These are phyloP conservation scores for Vimba vimba DNA, from an alignment of 2,113 vertebrate genomes.

Conservation along the genomic window DNA sequence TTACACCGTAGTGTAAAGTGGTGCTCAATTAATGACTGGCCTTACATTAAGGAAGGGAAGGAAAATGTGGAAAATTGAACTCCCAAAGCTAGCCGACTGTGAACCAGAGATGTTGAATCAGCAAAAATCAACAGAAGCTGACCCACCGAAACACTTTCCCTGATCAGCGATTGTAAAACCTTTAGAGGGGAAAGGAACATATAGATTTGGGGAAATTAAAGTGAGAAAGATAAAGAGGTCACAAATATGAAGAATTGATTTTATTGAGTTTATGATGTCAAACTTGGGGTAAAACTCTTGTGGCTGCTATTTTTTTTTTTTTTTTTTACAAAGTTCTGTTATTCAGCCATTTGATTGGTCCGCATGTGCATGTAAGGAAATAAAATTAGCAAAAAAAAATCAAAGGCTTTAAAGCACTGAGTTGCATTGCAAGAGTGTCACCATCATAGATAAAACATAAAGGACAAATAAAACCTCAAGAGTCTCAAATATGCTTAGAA, in stretches of 20 bases:
- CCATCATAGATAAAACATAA: not conserved
- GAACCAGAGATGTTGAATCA: slow-evolving; percentile 72
- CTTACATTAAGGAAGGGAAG: slow-evolving; percentile 73
- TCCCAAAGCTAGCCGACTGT: slow-evolving; percentile 72
- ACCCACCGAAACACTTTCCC: slow-evolving; percentile 50
- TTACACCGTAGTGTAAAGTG: slow-evolving; percentile 69
- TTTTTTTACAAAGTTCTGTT: too few relatives aligned
- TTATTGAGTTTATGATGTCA: not conserved
- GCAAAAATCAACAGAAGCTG: slow-evolving; percentile 59
- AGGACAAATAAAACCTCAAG: too few relatives aligned
- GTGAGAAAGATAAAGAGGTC: not conserved
- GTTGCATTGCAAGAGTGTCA: not conserved
- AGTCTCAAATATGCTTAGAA: too few relatives aligned
- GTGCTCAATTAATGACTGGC: slow-evolving; percentile 76
- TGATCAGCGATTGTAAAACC: slow-evolving; percentile 44
- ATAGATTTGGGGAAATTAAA: not conserved
- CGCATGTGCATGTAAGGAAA: not conserved
- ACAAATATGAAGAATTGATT: not conserved
- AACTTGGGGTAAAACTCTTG: not conserved
- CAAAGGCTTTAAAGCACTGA: not conserved
- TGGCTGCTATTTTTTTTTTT: not conserved
- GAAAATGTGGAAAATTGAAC: slow-evolving; percentile 70
- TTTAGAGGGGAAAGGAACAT: not conserved
- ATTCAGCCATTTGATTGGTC: not conserved
- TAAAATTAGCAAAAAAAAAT: too few relatives aligned